These are phyloP conservation scores for Synanthedon myopaeformis DNA, from an alignment of 2,888 invertebrate species.

Conservation along the genomic window DNA sequence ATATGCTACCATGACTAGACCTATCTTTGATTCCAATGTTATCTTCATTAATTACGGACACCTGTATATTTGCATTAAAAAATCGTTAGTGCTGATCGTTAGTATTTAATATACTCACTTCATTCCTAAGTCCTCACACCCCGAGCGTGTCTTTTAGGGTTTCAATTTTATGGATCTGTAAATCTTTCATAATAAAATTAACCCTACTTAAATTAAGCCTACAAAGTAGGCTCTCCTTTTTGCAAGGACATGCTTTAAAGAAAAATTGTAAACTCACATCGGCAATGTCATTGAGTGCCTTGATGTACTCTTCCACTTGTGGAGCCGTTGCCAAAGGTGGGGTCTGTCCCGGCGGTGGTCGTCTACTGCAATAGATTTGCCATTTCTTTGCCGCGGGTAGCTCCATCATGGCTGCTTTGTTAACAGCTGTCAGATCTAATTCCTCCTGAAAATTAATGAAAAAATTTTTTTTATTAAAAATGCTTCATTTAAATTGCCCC, in stretches of 20 bases:
- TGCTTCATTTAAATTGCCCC: slow-evolving; percentile 1
- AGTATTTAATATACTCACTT: too few relatives aligned
- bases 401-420: slow-evolving; percentile 94
- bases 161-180: too few relatives aligned
- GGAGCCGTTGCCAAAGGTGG: slow-evolving; percentile 74
- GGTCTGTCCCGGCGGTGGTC: slow-evolving; percentile 68
- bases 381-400: slow-evolving; percentile 95
- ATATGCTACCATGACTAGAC: too few relatives aligned
- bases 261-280: slow-evolving; percentile 66
- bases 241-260: background rate
- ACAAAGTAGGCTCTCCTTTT: background rate
- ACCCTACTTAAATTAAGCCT: too few relatives aligned
- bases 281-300: slow-evolving; percentile 84
- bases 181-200: too few relatives aligned
- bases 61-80: too few relatives aligned
- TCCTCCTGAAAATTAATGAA: slow-evolving; percentile 78
- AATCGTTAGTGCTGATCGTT: too few relatives aligned
- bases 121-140: too few relatives aligned
- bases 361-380: slow-evolving; percentile 96
- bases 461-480: background rate
- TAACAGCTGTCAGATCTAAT: slow-evolving; percentile 91
- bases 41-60: too few relatives aligned
- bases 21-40: too few relatives aligned
- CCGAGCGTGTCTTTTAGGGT: too few relatives aligned
- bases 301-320: slow-evolving; percentile 92